Percentiles rank a stretch among this genome's conserved stretches.
Evolutionary conservation across 2,113 vertebrate species (phyloP).

Genomic region (Spermophilus dauricus): DNA sequence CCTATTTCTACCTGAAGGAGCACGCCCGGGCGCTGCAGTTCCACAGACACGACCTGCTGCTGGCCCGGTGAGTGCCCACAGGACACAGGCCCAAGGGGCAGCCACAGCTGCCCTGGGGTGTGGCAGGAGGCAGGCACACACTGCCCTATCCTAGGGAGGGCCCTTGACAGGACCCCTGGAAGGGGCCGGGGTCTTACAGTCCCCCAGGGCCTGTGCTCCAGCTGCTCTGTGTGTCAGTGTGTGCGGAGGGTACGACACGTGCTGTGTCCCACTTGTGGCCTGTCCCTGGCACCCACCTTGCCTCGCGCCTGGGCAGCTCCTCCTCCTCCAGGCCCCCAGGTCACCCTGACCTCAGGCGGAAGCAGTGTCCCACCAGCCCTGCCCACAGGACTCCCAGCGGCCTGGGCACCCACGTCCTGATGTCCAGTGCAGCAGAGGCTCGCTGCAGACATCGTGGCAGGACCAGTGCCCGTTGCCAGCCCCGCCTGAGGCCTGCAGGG

Average conservation of each 20-base stretch:
- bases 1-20: slow-evolving; percentile 99
- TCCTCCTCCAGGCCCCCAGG: too few relatives aligned
- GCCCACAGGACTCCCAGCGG: neutral
- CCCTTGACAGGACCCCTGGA: neutral
- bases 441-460: accelerated
- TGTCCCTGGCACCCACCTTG: neutral
- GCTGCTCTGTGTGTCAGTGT: neutral
- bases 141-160: neutral
- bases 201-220: neutral
- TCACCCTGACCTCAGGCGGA: neutral
- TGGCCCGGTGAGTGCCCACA: slow-evolving; percentile 92
- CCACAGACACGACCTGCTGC: slow-evolving; percentile 96
- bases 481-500: too few relatives aligned
- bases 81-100: neutral
- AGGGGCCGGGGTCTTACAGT: neutral
- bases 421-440: accelerated
- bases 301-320: accelerated
- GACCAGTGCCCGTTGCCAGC: neutral
- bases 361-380: too few relatives aligned
- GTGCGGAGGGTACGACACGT: neutral
- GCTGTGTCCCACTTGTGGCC: too few relatives aligned
- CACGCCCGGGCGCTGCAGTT: slow-evolving; percentile 96
- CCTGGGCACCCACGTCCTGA: accelerated
- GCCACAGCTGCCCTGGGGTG: neutral
- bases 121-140: neutral